phyloP scores from a whole-genome alignment of 2,113 vertebrate species.

The Tenebrosternarchus preto region DNA sequence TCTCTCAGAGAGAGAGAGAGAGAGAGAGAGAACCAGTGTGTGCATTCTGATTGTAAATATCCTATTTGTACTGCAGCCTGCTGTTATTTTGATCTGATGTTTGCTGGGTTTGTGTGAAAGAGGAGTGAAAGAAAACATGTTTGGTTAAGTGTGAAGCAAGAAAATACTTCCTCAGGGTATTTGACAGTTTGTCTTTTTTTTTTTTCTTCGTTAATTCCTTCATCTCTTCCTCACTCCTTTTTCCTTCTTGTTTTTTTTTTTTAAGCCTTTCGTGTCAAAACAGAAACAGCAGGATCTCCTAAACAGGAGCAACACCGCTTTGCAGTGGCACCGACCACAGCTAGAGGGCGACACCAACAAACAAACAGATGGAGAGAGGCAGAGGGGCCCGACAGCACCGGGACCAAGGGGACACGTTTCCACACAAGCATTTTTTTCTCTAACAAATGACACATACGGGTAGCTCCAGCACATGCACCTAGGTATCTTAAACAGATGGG shows the following conservation, averaged over 20 bases:
- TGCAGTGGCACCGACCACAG: constrained; percentile 27
- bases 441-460: constrained; percentile 47
- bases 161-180: constrained; percentile 14
- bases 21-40: neutral
- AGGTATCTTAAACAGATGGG: constrained; percentile 49
- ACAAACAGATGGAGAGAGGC: constrained; percentile 35
- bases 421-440: constrained; percentile 15
- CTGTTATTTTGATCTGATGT: constrained; percentile 23
- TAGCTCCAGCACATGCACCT: too few relatives aligned
- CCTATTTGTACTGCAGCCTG: constrained; percentile 20
- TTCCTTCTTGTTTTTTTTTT: neutral
- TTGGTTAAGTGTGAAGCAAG: neutral
- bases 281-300: neutral
- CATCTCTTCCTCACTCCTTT: neutral
- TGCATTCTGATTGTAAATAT: constrained; percentile 37
- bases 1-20: neutral
- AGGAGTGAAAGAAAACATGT: constrained; percentile 1
- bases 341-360: constrained; percentile 55
- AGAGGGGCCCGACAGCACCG: constrained; percentile 11
- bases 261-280: neutral
- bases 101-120: neutral
- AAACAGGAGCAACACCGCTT: neutral
- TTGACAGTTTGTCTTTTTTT: neutral
- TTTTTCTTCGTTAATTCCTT: neutral
- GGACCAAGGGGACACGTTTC: constrained; percentile 25